Base-by-base conservation (phyloP, 2,113 vertebrate species). In the Apeltes quadracus region DNA sequence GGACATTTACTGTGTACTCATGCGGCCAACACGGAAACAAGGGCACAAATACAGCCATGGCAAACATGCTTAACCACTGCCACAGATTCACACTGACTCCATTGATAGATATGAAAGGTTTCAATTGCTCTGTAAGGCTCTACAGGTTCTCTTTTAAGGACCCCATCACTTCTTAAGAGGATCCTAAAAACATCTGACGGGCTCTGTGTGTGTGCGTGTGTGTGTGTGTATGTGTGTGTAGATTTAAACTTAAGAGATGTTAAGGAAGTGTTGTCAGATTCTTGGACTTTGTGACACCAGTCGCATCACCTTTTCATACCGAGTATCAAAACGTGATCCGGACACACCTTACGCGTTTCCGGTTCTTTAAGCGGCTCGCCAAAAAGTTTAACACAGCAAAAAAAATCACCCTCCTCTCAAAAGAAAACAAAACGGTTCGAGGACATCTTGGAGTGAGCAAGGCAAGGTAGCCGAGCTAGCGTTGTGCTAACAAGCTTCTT, bases 41-140 rank as follows among this genome's bases (percentile, higher is more conserved):
- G 63, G 41, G 29, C 34, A 57, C 81, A 78, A 66, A 81, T 11
- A 68, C 56, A 69, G 57, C 10, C 57, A 15, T 4, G 3, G 70
- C 38, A 57, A 46, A 57, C 55, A 13, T 11, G 54, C 25, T 69
- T 11, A 23, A n/a, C 20, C 14, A 0, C 43, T 16, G 51, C 25
- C 51, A 25, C 41, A 39, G 61, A 41, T 36, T 0, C 0, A 53
- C 20, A 13, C 56, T 11, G 44, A 66, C 61, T 43, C 7, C 50
- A 38, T 16, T 41, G 41, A 38, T 36, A 34, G 3, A 14, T 36
- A 32, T n/a, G 22, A 23, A 51, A 64, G 44, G 15, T 34, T 58
- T 25, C 39, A 15, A 46, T 58, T 25, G 16, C 22, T 61, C 11
- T 61, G 34, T 25, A 11, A 54, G 34, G 14, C 55, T 48, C 61